These are phyloP conservation scores for Fulmarus glacialis DNA, from an alignment of 2,113 vertebrate genomes.

Conservation along the genomic window DNA sequence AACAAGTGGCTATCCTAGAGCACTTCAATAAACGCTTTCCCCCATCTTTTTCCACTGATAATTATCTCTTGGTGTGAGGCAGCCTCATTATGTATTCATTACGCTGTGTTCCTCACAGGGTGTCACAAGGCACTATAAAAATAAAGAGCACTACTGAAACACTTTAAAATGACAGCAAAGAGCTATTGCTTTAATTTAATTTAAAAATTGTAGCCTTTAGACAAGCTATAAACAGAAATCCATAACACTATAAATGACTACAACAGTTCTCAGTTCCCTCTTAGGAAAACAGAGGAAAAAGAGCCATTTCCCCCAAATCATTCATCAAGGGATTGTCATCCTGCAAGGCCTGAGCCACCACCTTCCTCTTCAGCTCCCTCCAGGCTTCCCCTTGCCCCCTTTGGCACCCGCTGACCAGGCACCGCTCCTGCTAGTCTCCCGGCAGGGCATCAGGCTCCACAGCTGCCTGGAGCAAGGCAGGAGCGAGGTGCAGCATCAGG, in stretches of 20 bases:
- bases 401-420: not conserved
- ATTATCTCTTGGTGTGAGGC: not conserved
- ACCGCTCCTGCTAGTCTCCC: not conserved
- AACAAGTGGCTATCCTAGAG: not conserved
- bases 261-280: not conserved
- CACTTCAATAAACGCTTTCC: not conserved
- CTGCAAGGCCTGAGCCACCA: not conserved
- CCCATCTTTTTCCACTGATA: not conserved
- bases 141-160: not conserved
- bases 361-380: not conserved
- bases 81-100: not conserved
- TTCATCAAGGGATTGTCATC: not conserved
- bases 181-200: slow-evolving; percentile 32
- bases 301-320: not conserved
- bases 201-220: not conserved
- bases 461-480: not conserved
- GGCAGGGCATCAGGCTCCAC: rapidly evolving
- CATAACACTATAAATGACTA: not conserved
- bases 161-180: not conserved
- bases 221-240: not conserved
- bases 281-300: not conserved
- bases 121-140: not conserved
- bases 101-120: not conserved
- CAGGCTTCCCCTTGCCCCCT: not conserved
- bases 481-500: not conserved